Conservation (phyloP, 2,888 invertebrate genomes). For the Tachina grossa region DNA sequence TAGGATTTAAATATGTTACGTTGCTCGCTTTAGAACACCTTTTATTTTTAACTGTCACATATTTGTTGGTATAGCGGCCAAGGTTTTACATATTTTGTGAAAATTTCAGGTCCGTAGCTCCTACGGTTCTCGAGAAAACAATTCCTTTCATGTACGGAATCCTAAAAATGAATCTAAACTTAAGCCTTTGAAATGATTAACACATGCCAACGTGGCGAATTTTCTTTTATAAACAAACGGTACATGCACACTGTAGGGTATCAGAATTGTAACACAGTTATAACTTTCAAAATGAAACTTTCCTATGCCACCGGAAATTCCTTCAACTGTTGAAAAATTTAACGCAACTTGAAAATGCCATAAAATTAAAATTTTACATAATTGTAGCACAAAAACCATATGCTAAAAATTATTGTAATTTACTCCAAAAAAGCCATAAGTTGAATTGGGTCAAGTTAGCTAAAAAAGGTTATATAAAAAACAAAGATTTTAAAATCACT, state of each 20-base stretch:
- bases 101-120: no score
- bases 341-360: not conserved
- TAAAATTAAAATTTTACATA: not conserved
- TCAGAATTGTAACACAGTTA: not conserved
- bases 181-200: no score
- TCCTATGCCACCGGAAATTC: constrained; percentile 55
- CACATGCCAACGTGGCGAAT: no score
- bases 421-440: constrained; percentile 20
- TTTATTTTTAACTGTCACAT: no score
- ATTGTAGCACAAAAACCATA: not conserved
- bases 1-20: no score
- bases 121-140: no score
- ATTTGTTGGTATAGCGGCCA: no score
- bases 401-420: not conserved
- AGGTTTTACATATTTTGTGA: no score
- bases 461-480: constrained; percentile 1
- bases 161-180: no score
- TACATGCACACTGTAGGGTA: not conserved
- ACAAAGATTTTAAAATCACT: constrained; percentile 60
- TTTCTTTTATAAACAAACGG: no score
- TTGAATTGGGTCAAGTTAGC: constrained; percentile 57
- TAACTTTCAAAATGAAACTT: constrained; percentile 4
- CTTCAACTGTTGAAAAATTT: constrained; percentile 10
- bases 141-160: no score
- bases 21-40: no score